phyloP scores from a whole-genome alignment of 2,797 vertebrate genomes.

The Chiloscyllium punctatum region DNA sequence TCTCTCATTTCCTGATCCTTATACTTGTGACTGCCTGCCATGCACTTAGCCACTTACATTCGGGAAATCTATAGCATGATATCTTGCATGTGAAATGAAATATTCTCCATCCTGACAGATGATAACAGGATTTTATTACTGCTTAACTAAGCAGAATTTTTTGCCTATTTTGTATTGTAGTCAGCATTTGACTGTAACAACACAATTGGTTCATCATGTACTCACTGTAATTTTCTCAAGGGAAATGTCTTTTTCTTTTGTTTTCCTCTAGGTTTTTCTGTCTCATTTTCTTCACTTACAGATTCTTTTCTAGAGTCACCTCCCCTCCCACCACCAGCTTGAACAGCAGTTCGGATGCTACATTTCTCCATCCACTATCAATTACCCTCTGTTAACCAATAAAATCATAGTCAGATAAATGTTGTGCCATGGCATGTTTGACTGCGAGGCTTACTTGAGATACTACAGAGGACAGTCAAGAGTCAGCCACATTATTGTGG shows the following conservation, averaged over 20 bases:
- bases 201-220: background rate
- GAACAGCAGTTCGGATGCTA: background rate
- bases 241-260: constrained; percentile 2
- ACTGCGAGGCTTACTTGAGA: background rate
- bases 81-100: background rate
- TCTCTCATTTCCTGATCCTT: background rate
- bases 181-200: background rate
- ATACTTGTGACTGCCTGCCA: background rate
- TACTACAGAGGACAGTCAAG: background rate
- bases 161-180: constrained; percentile 29
- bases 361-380: background rate
- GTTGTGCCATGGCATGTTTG: background rate
- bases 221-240: background rate
- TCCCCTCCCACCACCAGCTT: background rate
- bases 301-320: background rate
- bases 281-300: background rate
- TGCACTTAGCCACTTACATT: background rate
- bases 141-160: constrained; percentile 54
- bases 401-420: no score
- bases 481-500: background rate
- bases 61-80: background rate
- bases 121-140: constrained; percentile 57
- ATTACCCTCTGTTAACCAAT: background rate
- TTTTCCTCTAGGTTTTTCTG: background rate
- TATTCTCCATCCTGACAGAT: constrained; percentile 42